Percentiles rank a stretch among this genome's conserved stretches.
Conservation (phyloP, 1,140 invertebrate species). For the Lordiphosa clarofinis region DNA sequence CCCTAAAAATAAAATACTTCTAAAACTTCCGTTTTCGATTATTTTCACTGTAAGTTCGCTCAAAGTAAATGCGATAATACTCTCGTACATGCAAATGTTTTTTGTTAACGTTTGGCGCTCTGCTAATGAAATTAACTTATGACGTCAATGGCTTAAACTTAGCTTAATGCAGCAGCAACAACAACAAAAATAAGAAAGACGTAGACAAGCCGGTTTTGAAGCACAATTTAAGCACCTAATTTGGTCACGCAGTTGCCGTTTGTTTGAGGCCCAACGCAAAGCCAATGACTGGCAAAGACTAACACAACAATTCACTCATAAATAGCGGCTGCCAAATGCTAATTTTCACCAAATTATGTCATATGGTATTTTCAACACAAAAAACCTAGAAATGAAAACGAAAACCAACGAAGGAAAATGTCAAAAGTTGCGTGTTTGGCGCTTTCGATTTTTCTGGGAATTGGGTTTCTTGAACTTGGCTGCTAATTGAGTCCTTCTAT, state of each 20-base stretch:
- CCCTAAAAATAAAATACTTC: too few relatives aligned
- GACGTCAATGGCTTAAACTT: constrained; percentile 54
- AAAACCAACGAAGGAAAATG: constrained; percentile 42
- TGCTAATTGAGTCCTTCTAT: constrained; percentile 46
- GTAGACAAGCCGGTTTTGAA: constrained; percentile 51
- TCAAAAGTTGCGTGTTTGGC: constrained; percentile 65
- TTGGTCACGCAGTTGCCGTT: constrained; percentile 42
- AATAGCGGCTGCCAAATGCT: constrained; percentile 25
- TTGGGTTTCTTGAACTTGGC: constrained; percentile 30
- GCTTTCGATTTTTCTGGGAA: constrained; percentile 59
- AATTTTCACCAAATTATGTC: constrained; percentile 55
- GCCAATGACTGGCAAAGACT: not conserved
- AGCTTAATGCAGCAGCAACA: constrained; percentile 13
- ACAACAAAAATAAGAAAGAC: constrained; percentile 1
- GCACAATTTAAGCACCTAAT: constrained; percentile 48
- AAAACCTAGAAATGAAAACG: constrained; percentile 1
- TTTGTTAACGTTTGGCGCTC: constrained; percentile 37
- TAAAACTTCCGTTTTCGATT: too few relatives aligned
- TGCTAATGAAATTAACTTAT: constrained; percentile 50
- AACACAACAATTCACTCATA: not conserved
- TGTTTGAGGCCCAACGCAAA: constrained; percentile 2
- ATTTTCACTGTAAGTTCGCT: too few relatives aligned
- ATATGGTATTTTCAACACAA: constrained; percentile 40
- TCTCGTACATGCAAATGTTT: constrained; percentile 12
- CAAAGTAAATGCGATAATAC: too few relatives aligned